phyloP scores from a whole-genome alignment of 1,140 invertebrate species.

The Caenorhabditis tropicalis region DNA sequence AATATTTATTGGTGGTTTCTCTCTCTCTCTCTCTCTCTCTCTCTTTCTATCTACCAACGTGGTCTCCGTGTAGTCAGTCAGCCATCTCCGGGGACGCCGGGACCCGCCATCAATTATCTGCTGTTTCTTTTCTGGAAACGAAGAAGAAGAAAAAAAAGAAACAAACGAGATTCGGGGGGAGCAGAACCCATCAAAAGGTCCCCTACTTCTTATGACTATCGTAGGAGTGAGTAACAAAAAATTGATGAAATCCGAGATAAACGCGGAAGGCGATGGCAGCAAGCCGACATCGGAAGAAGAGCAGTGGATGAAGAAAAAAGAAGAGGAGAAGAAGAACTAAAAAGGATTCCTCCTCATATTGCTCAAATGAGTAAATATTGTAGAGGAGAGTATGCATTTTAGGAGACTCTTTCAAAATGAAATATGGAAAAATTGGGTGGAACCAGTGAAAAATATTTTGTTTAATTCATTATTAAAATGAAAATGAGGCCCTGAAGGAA shows the following conservation, averaged over 20 bases:
- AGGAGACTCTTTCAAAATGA: background rate
- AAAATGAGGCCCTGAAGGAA: conserved; percentile 16
- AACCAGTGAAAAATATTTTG: background rate
- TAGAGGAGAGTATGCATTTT: background rate
- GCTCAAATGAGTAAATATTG: conserved; percentile 37
- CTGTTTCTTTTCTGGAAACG: conserved; percentile 17
- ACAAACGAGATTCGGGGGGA: conserved; percentile 18
- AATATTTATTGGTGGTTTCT: conserved; percentile 24
- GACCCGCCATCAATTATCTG: conserved; percentile 39
- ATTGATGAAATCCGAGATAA: conserved; percentile 44
- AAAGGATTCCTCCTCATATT: conserved; percentile 39
- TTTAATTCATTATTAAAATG: conserved; percentile 24
- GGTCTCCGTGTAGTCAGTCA: conserved; percentile 3
- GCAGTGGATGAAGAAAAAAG: background rate
- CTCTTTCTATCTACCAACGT: too few species aligned
- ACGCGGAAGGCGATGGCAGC: conserved; percentile 21
- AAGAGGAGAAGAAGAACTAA: background rate
- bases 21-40: too few species aligned
- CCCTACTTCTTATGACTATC: conserved; percentile 7
- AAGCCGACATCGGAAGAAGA: background rate
- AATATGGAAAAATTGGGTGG: background rate
- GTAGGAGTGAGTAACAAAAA: conserved; percentile 36
- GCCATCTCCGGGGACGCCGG: conserved; percentile 38
- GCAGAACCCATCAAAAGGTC: conserved; percentile 31
- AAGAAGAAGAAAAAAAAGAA: background rate